Base-by-base conservation (phyloP, 2,888 invertebrate genomes). In the Ormyrus pomaceus region DNA sequence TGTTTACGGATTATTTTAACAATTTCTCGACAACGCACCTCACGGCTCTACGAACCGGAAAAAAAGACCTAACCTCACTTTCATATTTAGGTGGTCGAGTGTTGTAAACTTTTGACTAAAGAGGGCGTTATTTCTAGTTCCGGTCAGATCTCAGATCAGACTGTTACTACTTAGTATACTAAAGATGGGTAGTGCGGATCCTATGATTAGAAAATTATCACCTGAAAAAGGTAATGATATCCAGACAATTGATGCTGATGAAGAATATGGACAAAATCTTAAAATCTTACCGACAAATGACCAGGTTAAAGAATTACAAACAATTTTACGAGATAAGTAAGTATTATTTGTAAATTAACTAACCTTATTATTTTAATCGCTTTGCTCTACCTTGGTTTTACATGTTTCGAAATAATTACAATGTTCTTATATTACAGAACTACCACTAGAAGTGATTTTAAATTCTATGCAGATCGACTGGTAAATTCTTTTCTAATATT, bases 391-490 rank as follows among this genome's bases (percentile, higher is more conserved):
- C 4, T 34, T 34, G 34, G 34, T 34, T 34, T 34, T 34, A 34
- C 2, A 34, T 34, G 3, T 34, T 34, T 2, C 2, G 34, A 34
- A 34, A 34, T 34, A 34, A 34, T 34, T 34, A 34, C 34, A 58
- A 48, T 71, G 4, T 55, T 56, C 19, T 45, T 77, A 11, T 34
- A 88, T 93, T 91, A 83, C 89, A 99, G 99, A 90, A 96, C 96
- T 86, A 99, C 98, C 46, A 92, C 95, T 3, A 93, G 98, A 85
- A 97, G 96, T 92, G 99, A 99, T 91, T 99, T 99, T 90, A 98
- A 99, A 90, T 99, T 99, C 91, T 99, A 97, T 91, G 99, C 99
- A 0, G 99, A 99, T 91, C 95, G 99, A 83, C 92, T 99, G 91
- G 94, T 94, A 91, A 92, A 92, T 80, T 74, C 11, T 50, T 73